Conservation (phyloP, 2,113 vertebrate species). For the Callopanchax toddi region DNA sequence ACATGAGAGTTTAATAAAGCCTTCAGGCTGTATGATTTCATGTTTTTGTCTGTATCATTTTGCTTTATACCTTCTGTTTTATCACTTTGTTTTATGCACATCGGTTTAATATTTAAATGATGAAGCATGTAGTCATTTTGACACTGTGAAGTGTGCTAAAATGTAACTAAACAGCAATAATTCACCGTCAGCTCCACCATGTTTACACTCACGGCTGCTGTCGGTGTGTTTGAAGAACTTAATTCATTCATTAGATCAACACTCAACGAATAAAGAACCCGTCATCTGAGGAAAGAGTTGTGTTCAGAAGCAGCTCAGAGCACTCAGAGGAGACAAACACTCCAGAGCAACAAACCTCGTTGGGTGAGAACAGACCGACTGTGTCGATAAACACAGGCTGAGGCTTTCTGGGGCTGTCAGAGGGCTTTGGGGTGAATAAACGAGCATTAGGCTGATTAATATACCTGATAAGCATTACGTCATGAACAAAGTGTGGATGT, state of each 20-base stretch:
- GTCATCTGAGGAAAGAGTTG: constrained; percentile 20
- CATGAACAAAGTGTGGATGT: not conserved
- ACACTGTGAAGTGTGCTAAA: no score
- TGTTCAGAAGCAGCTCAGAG: constrained; percentile 29
- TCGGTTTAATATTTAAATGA: no score
- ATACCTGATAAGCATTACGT: not conserved
- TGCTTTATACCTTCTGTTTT: no score
- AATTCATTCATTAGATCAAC: constrained; percentile 47
- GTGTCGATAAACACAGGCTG: constrained; percentile 85
- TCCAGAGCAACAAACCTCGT: constrained; percentile 84
- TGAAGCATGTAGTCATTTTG: no score
- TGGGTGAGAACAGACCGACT: constrained; percentile 86
- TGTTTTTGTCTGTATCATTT: no score
- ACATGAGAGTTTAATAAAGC: constrained; percentile 31
- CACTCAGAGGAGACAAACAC: constrained; percentile 58
- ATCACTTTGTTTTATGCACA: no score
- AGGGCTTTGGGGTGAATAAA: constrained; percentile 72
- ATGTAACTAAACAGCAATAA: constrained; percentile 55
- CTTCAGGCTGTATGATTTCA: constrained; percentile 32
- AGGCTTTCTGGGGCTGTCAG: constrained; percentile 76
- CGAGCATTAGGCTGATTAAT: constrained; percentile 37
- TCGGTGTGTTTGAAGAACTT: constrained; percentile 49
- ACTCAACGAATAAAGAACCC: constrained; percentile 36
- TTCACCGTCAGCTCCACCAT: constrained; percentile 32
- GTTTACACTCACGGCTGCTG: constrained; percentile 41